Evolutionary conservation across 2,888 invertebrate genomes (phyloP).

Genomic region (Hyposoter dolosus): DNA sequence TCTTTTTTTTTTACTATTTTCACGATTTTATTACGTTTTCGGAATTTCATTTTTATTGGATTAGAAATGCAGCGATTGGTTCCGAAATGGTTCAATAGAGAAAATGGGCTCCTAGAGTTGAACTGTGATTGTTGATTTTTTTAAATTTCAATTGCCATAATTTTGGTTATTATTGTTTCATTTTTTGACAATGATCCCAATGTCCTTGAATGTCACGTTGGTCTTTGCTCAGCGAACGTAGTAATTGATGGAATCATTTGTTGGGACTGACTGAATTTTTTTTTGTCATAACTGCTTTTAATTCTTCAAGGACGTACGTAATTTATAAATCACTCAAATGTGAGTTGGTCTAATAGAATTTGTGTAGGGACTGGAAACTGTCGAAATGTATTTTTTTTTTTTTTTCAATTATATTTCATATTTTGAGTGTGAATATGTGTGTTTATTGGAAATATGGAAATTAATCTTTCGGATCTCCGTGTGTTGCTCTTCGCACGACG

Average conservation of each 20-base stretch:
- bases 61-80: not conserved
- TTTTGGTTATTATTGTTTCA: not conserved
- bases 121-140: not conserved
- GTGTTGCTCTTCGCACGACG: not conserved
- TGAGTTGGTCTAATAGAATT: not conserved
- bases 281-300: not conserved
- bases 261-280: not conserved
- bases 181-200: not conserved
- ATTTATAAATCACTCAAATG: not conserved
- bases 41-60: not conserved
- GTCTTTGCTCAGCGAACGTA: not conserved
- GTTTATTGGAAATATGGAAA: slow-evolving; percentile 43
- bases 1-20: not conserved
- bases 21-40: not conserved
- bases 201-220: not conserved
- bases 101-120: not conserved
- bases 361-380: not conserved
- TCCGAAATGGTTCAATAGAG: not conserved
- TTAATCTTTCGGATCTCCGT: slow-evolving; percentile 19
- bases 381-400: not conserved
- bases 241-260: not conserved
- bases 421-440: not conserved
- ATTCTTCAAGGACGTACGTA: not conserved
- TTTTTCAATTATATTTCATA: not conserved
- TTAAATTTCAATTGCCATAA: not conserved